Percentiles rank a stretch among this genome's conserved stretches.
Evolutionary conservation across 2,888 invertebrate species (phyloP).

Genomic region (Macroteleia sp.): DNA sequence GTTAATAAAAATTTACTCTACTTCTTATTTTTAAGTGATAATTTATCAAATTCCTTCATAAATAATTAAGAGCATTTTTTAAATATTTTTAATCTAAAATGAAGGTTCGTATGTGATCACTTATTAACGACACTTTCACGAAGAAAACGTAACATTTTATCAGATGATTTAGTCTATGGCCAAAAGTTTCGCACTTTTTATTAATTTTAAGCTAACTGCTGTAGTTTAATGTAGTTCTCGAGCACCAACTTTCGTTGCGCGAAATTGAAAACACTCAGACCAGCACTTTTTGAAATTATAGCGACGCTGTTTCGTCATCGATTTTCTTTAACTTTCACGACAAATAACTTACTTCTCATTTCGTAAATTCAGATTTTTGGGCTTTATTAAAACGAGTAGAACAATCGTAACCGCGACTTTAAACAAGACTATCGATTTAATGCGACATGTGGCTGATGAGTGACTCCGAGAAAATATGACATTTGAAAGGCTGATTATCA

Average conservation of each 20-base stretch:
- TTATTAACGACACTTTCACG: too few species aligned
- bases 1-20: too few species aligned
- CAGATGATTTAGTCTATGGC: slow-evolving; percentile 1
- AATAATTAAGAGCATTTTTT: too few species aligned
- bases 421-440: slow-evolving; percentile 22
- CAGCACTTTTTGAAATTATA: slow-evolving; percentile 32
- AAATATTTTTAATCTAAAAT: too few species aligned
- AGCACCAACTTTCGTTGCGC: slow-evolving; percentile 14
- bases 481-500: slow-evolving; percentile 64
- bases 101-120: too few species aligned
- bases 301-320: slow-evolving; percentile 18
- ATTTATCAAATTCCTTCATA: too few species aligned
- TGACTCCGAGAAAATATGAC: slow-evolving; percentile 52
- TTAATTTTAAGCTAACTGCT: slow-evolving; percentile 30
- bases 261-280: slow-evolving; percentile 25
- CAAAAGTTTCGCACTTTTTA: slow-evolving; percentile 31
- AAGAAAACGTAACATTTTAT: too few species aligned
- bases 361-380: slow-evolving; percentile 13
- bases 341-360: slow-evolving; percentile 45
- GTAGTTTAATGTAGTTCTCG: slow-evolving; percentile 30
- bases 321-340: slow-evolving; percentile 30
- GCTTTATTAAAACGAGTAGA: too few species aligned
- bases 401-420: too few species aligned
- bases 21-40: too few species aligned
- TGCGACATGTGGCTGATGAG: slow-evolving; percentile 35